A percentile compares a stretch with the other conserved stretches of the same genome.
These are phyloP conservation scores for Arvicanthis niloticus DNA, from an alignment of 2,113 vertebrate genomes.

Conservation along the genomic window DNA sequence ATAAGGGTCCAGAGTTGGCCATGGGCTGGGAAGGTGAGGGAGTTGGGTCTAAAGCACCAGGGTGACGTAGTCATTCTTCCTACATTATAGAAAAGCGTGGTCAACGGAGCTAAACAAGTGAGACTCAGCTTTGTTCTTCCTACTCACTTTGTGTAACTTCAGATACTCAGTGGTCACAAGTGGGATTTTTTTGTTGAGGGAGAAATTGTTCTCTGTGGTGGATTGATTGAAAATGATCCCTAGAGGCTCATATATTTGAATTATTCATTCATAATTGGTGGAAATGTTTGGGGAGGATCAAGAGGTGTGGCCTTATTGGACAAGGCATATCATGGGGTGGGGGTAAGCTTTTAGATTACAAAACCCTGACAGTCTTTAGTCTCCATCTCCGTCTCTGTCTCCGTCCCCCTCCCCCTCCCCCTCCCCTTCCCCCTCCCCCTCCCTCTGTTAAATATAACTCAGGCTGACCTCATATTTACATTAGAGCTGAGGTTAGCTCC, in stretches of 20 bases:
- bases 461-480: not conserved
- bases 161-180: not conserved
- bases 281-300: not conserved
- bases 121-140: not conserved
- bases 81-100: not conserved
- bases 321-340: not conserved
- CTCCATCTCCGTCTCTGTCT: too few species aligned
- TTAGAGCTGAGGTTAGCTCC: not conserved
- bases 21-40: not conserved
- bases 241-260: not conserved
- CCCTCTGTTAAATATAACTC: not conserved
- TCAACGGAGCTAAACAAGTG: not conserved
- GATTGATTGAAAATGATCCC: not conserved
- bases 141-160: not conserved
- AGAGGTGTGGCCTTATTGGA: not conserved
- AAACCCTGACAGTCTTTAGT: not conserved
- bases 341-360: not conserved
- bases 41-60: not conserved
- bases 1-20: not conserved
- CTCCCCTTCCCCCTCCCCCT: too few species aligned
- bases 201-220: not conserved
- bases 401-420: not conserved
- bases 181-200: not conserved
- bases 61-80: not conserved
- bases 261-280: not conserved